Base-by-base conservation (phyloP, 2,113 vertebrate genomes). In the Gallinago paraguaiae region DNA sequence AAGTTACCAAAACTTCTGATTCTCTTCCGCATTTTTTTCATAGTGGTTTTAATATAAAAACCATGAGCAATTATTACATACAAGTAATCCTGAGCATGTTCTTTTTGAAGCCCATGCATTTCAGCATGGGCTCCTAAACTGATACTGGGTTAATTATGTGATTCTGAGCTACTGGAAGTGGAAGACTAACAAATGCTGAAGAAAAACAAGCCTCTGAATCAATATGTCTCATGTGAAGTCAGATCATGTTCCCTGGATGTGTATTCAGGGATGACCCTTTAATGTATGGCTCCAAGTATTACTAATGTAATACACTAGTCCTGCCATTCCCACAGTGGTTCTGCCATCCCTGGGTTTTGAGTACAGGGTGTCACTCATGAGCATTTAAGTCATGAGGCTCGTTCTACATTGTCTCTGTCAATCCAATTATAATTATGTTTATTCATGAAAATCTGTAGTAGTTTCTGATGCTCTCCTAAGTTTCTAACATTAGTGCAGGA, bases 371-470 rank as follows among this genome's bases (percentile, higher is more conserved):
- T 82, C 69, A 82, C 72, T 84, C 53, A 69, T 17, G 61, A 95
- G 35, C 53, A 69, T 69, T 94, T 92, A 50, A 79, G 17, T 88
- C 63, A 22, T 82, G 48, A 93, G 50, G 31, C 65, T 86, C 3
- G 0, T 76, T 94, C 86, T 95, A 68, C 72, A 46, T 81, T 93
- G 69, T 95, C 43, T 90, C 83, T 90, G 70, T 87, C 86, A 84
- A 75, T 33, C 68, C 83, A 95, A 82, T 88, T 96, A 86, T 54
- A 79, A 91, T 92, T 84, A 94, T 94, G 88, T 96, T 95, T 93
- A 95, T 95, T 93, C 92, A 97, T 97, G 95, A 97, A 92, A 96
- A 97, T 96, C 95, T 97, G 88, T 92, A 89, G 80, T 67, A 64
- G 80, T 81, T 95, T 90, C 81, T 92, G 82, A 79, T 94, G 56